Evolutionary conservation across 2,888 invertebrate species (phyloP), one percentile per base, ranked within the genome.

Genomic region (Acleris laterana): DNA sequence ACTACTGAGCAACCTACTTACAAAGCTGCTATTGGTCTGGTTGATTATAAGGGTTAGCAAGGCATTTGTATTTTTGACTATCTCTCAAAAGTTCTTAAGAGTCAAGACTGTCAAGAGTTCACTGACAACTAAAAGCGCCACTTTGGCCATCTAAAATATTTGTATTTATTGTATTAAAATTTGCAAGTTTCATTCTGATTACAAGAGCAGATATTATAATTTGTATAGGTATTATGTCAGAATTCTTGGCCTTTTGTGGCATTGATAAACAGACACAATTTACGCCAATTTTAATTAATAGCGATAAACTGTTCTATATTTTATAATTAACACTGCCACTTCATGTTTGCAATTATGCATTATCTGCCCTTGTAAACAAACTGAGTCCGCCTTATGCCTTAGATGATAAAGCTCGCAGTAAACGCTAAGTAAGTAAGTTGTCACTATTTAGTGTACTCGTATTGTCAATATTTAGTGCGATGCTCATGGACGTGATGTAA

Each of bases 251-350:
- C 25, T 56, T 50, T n/a, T 17, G 42, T 22, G 32, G 48, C 32
- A 46, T 16, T 56, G 56, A 63, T 63, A 63, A 60, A 44, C 38
- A 42, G 9, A 16, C 44, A 44, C n/a, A 32, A 42, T 20, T 53
- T 42, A 38, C 38, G 28, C 25, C 52, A 46, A 55, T 63, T 56
- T 51, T 42, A 50, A 57, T 56, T 44, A 42, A 44, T 38, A 56
- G 48, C 7, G 57, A 63, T 63, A 63, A 58, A 44, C 32, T 38
- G 63, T 19, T 51, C 63, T 63, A 58, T 25, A 56, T 58, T 63
- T 63, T 52, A 50, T 57, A 50, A 20, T 46, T 20, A 28, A 51
- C 50, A 63, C 44, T 58, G 42, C 44, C 57, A 51, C 44, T 55
- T 13, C 28, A 22, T 38, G 38, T 17, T 57, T 44, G 38, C 38